phyloP scores from a whole-genome alignment of 2,888 invertebrate species.

The Parnassius smintheus region DNA sequence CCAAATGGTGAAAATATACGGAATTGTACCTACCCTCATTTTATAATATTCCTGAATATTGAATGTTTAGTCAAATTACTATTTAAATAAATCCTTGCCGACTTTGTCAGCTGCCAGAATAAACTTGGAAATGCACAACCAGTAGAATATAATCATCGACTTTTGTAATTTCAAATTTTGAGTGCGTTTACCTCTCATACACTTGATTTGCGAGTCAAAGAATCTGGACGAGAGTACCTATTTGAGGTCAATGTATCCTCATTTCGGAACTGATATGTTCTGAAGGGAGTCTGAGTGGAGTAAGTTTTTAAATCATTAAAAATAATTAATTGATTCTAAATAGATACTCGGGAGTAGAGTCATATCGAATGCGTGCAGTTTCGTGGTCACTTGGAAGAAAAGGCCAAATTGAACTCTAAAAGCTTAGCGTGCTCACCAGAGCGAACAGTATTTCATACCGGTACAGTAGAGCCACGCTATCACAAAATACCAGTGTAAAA shows the following conservation, averaged over 20 bases:
- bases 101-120: background rate
- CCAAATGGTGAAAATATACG: too few relatives aligned
- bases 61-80: conserved; percentile 7
- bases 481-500: too few relatives aligned
- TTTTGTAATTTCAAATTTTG: conserved; percentile 37
- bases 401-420: too few relatives aligned
- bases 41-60: background rate
- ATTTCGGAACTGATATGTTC: conserved; percentile 16
- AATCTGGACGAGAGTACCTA: conserved; percentile 12
- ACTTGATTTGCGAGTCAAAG: conserved; percentile 44
- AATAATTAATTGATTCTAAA: too few relatives aligned
- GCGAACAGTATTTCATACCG: too few relatives aligned
- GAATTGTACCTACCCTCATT: too few relatives aligned
- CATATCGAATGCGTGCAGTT: too few relatives aligned
- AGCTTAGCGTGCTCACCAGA: too few relatives aligned
- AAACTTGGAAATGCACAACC: background rate
- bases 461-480: too few relatives aligned
- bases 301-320: too few relatives aligned
- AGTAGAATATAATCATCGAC: conserved; percentile 1
- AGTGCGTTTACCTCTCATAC: conserved; percentile 40
- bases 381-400: too few relatives aligned
- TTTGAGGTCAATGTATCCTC: conserved; percentile 33
- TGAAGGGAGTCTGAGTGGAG: conserved; percentile 1
- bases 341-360: too few relatives aligned
- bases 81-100: conserved; percentile 2